Base-by-base conservation (phyloP, 2,888 invertebrate genomes). In the Belgica antarctica region DNA sequence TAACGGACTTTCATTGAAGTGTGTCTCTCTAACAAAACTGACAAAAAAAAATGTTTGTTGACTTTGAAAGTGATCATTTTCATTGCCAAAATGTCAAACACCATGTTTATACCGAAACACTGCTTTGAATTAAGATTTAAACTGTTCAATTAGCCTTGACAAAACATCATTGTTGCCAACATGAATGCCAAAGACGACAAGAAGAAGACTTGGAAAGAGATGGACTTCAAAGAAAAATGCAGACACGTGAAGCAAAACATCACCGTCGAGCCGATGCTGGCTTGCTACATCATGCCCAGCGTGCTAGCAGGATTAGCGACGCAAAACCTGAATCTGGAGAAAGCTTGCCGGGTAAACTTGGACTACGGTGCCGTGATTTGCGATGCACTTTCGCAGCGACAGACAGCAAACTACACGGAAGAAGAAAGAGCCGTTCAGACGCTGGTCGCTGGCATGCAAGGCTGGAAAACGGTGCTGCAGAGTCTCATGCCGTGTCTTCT, bases 391-490 rank as follows among this genome's bases (percentile, higher is more conserved):
- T 87, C 89, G 1, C 83, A 84, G 69, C 83, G 92, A 75, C 85
- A 90, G 73, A 92, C 91, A 19, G 84, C 85, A 57, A 79, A 80
- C 72, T 80, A 79, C 71, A 79, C 78, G 66, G 72, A 81, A 24
- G 85, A 86, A 78, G 86, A 86, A 77, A 84, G 84, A 77, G 83
- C 85, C 2, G 88, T 90, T 0, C 89, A 90, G 77, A 86, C 86
- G 72, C 79, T 89, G 74, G 89, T 90, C 1, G 92, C 92, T 0
- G 86, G 87, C 2, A 91, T 92, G 83, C 87, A 89, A 70, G 89
- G 91, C 19, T 92, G 92, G 92, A 92, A 92, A 77, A 91, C 92
- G 10, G 87, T 91, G 66, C 80, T 93, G 41, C 92, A 92, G 78
- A 91, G 91, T 73, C 31, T 70, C 57, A 59, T 70, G 70, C 92